phyloP scores from a whole-genome alignment of 2,113 vertebrate species.

The Mobula birostris region DNA sequence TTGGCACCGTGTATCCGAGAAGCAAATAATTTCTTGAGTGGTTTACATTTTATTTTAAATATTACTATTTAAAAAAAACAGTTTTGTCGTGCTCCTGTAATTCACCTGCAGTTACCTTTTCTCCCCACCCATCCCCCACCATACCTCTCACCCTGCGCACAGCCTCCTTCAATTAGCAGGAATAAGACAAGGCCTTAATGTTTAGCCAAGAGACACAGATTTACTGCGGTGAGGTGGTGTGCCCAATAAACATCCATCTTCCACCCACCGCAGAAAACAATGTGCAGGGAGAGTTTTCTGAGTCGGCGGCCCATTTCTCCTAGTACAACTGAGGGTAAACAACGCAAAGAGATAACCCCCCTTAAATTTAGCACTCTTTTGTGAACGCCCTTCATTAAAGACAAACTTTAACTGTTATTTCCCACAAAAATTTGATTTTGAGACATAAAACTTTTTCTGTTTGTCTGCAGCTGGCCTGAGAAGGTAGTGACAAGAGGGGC shows the following conservation, averaged over 20 bases:
- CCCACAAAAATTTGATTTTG: conserved; percentile 39
- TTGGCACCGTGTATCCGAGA: neutral
- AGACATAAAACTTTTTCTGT: conserved; percentile 38
- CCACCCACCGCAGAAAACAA: neutral
- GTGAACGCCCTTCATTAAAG: neutral
- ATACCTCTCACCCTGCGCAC: neutral
- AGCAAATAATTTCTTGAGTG: neutral
- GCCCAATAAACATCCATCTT: neutral
- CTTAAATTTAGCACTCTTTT: neutral
- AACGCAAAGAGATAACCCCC: neutral
- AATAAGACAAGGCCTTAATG: neutral
- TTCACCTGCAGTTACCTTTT: neutral
- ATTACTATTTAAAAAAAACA: neutral
- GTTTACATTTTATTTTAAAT: neutral
- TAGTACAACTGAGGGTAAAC: neutral
- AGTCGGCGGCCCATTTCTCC: neutral
- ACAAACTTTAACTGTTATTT: conserved; percentile 37
- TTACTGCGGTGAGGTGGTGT: neutral
- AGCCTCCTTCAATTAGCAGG: neutral
- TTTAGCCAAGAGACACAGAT: neutral
- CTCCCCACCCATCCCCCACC: neutral
- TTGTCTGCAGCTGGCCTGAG: conserved; percentile 42
- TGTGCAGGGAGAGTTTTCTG: neutral
- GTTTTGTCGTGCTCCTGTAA: neutral
- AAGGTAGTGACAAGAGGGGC: conserved; percentile 47